A percentile compares a stretch with the other conserved stretches of the same genome.
These are phyloP conservation scores for Protomyctophum bolini DNA, from an alignment of 2,113 vertebrate species.

Conservation along the genomic window DNA sequence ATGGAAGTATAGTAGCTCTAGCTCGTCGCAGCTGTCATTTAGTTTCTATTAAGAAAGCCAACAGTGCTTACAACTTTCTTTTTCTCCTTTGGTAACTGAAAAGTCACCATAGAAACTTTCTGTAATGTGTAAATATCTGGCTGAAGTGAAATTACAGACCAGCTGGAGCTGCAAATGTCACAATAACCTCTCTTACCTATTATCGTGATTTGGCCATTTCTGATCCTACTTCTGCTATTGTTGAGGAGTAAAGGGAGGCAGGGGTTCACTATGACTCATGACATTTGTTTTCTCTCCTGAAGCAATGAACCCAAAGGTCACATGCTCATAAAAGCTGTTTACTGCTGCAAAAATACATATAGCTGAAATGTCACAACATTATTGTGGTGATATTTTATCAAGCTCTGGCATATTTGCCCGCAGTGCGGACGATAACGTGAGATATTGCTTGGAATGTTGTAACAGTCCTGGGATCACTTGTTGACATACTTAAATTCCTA, in stretches of 20 bases:
- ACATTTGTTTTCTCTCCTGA: constrained; percentile 70
- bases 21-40: not conserved
- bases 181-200: constrained; percentile 10
- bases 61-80: constrained; percentile 21
- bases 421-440: constrained; percentile 54
- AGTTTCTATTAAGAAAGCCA: constrained; percentile 6
- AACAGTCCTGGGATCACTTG: constrained; percentile 10
- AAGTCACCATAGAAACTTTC: constrained; percentile 10
- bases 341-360: constrained; percentile 66
- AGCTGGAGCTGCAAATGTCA: constrained; percentile 40
- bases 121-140: not conserved
- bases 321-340: constrained; percentile 67
- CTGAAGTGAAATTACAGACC: constrained; percentile 17
- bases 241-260: constrained; percentile 10
- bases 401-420: constrained; percentile 62
- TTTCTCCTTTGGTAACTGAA: constrained; percentile 8
- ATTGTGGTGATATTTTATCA: constrained; percentile 67
- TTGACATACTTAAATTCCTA: constrained; percentile 44
- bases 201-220: constrained; percentile 10
- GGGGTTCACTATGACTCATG: constrained; percentile 51
- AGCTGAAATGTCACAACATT: constrained; percentile 75
- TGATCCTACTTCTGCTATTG: constrained; percentile 20
- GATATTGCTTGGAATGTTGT: constrained; percentile 39
- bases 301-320: constrained; percentile 70
- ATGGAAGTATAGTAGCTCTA: not conserved